Base-by-base conservation (phyloP, 2,888 invertebrate species). In the Panorpa germanica region DNA sequence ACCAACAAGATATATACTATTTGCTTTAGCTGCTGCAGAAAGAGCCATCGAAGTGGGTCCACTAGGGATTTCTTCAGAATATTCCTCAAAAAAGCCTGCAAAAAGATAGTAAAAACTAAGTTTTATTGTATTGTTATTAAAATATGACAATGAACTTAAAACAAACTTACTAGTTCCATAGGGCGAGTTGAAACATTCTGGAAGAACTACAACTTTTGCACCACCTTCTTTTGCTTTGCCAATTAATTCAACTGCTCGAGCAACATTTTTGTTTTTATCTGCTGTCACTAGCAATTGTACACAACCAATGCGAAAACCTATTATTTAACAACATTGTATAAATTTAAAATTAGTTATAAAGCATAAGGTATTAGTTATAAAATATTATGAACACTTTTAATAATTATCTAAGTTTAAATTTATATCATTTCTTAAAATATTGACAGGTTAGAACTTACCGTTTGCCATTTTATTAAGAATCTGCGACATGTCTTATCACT, bases 161-260 rank as follows among this genome's bases (percentile, higher is more conserved):
- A n/a, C n/a, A n/a, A n/a, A n/a, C n/a, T n/a, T n/a, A 20, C 48
- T 44, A 2, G 73, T 71, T 34, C 88, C 90, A 53, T 93, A 95
- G 0, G 93, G 93, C 4, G 83, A 82, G 51, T 91, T 95, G 47
- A 93, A 95, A 49, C 88, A 90, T 57, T 95, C 95, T 0, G 74
- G 75, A 18, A 77, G 46, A 2, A 66, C 64, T 14, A 81, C 55
- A 16, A 82, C 41, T 24, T 70, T 59, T 1, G 77, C 73, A 8
- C 63, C 58, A 29, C 63, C 55, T 29, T 62, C 51, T 37, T 72
- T 71, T 1, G 86, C 85, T 36, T 67, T 59, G 34, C 65, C 59
- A 33, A 93, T 77, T 38, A 75, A 64, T 24, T 60, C 58, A 1
- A 71, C 54, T 1, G 86, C 88, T 41, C 68, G 65, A 15, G 63